Evolutionary conservation across 1,140 invertebrate genomes (phyloP), one percentile per base, ranked within the genome.

Genomic region (Zaprionus ghesquierei): DNA sequence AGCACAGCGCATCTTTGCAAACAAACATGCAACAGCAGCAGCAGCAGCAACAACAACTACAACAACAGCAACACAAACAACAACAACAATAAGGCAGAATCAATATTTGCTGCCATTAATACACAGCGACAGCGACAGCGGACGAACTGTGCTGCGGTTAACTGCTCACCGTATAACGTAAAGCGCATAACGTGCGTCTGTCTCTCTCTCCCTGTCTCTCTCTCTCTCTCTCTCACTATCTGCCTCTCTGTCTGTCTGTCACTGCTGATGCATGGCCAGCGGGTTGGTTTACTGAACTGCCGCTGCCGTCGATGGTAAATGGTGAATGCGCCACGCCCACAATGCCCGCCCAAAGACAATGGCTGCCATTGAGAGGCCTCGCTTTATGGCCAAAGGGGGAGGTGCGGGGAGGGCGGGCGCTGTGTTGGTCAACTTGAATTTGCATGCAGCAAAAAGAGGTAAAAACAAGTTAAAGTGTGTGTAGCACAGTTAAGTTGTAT

Each of bases 51-150:
- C 8, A 38, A 12, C 35, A 55, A 13, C 60, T 18, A 5, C 56
- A 60, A 12, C 23, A 60, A 10, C 33, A 38, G 12, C 27, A 35
- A 20, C n/a, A n/a, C n/a, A n/a, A n/a, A n/a, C 20, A 49, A 38
- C 25, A 31, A 5, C 27, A 41, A 13, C 50, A 27, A 49, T 33
- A 18, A 9, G 31, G 41, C 65, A 68, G 68, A 59, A 75, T 75
- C 72, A 75, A 75, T 75, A 75, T 75, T 75, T 75, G 59, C 72
- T 62, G 66, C 58, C 65, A 69, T 74, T 58, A 69, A 69, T 74
- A 74, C 65, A 54, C 41, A 41, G 31, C 35, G 63, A 54, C 41
- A 41, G 31, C 35, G 63, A 27, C 35, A 12, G 23, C 41, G 54
- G 27, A 35, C 49, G 20, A 62, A 63, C 59, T 63, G 68, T 13